Base-by-base conservation (phyloP, 2,797 vertebrate genomes). In the Pyrocephalus nanus region DNA sequence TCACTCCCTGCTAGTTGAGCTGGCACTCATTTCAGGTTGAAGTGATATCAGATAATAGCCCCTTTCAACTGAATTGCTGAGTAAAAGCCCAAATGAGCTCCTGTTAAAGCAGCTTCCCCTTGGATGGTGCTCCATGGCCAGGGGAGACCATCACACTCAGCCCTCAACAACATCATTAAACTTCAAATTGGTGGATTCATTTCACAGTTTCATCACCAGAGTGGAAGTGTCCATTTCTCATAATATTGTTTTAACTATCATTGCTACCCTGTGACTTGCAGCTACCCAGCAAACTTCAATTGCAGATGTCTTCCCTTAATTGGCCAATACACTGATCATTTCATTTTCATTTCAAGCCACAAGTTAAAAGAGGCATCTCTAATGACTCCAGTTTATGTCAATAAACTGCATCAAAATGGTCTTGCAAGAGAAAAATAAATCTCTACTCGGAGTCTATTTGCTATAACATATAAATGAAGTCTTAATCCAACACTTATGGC, bases 1-100 rank as follows among this genome's bases (percentile, higher is more conserved):
- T 96, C 94, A 85, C 66, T 92, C 72, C 80, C 82, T 81, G 86
- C 90, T 80, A 34, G 74, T 67, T 88, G 94, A 94, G 48, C 88
- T 40, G 82, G 86, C 91, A 64, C 84, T 92, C 74, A 47, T 78
- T 94, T 67, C 21, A 12, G 79, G 71, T 30, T 69, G 30, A 50
- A 92, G 76, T 58, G 65, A 61, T 90, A 74, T 67, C 80, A 91
- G 57, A 72, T 92, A 88, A 92, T 75, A 82, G 64, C 79, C 45
- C 73, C 61, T 88, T 48, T 76, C 78, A 61, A 16, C 40, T 21
- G n/a, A 91, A 89, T 10, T 61, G 65, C 78, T 90, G 61, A 55
- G 51, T 61, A 60, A 74, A 72, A 76, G 73, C 43, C 67, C 95
- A 96, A 84, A 93, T 79, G 67, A 95, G 70, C 32, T 66, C 67